A percentile compares a stretch with the other conserved stretches of the same genome.
Conservation (phyloP, 2,888 invertebrate genomes). For the Dione juno region DNA sequence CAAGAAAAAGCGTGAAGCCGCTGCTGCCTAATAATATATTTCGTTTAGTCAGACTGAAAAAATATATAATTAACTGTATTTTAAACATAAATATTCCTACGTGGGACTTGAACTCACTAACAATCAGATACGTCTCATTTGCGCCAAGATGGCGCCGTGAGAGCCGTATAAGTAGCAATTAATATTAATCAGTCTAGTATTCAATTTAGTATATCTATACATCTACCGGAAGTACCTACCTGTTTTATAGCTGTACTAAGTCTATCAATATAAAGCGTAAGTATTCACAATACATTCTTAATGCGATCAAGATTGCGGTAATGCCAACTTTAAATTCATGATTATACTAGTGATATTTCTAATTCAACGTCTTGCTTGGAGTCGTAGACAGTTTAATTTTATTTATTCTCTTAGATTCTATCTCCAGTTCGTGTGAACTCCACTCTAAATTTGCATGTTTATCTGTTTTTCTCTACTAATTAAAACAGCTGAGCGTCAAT, state of each 20-base stretch:
- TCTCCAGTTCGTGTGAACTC: constrained; percentile 42
- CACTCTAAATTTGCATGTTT: constrained; percentile 41
- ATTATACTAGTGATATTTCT: constrained; percentile 28
- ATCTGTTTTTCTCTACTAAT: constrained; percentile 41
- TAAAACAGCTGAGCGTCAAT: constrained; percentile 40
- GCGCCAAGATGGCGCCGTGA: neutral
- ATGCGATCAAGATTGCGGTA: constrained; percentile 20
- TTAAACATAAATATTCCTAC: neutral
- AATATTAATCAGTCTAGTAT: constrained; percentile 5
- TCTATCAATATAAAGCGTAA: constrained; percentile 10
- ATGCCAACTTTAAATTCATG: constrained; percentile 27
- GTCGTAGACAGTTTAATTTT: constrained; percentile 31
- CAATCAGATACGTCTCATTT: neutral
- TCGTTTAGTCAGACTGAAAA: neutral
- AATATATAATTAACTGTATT: neutral
- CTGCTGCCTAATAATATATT: neutral
- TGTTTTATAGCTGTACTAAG: neutral
- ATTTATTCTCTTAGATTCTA: constrained; percentile 37
- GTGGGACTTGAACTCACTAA: neutral
- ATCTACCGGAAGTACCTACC: neutral
- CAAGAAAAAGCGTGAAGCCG: no score
- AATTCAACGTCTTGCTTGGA: constrained; percentile 21
- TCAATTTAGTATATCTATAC: neutral
- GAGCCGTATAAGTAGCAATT: neutral
- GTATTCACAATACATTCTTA: constrained; percentile 23